Conservation (phyloP, 2,888 invertebrate genomes). For the Campoplex capitator region DNA sequence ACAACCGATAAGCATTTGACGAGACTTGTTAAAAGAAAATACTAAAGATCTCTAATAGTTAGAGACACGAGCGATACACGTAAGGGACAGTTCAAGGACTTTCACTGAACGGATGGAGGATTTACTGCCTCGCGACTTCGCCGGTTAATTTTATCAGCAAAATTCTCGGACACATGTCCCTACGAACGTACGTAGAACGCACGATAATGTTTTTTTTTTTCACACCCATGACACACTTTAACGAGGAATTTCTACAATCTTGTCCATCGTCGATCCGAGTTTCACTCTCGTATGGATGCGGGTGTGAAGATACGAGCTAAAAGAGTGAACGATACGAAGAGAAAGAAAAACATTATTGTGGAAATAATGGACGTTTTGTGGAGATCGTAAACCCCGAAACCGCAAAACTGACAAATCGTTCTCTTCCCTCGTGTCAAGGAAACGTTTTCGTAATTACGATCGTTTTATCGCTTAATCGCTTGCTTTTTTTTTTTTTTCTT, state of each 20-base stretch:
- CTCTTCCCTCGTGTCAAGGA: conserved; percentile 56
- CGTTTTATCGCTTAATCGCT: neutral
- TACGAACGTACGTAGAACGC: conserved; percentile 24
- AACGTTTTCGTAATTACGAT: conserved; percentile 44
- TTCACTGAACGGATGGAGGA: conserved; percentile 41
- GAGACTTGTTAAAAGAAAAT: conserved; percentile 32
- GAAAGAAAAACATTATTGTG: neutral
- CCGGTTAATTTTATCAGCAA: conserved; percentile 45
- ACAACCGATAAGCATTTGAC: conserved; percentile 28
- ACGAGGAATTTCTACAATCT: conserved; percentile 31
- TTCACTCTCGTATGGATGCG: conserved; percentile 67
- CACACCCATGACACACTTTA: conserved; percentile 60
- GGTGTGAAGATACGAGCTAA: conserved; percentile 32
- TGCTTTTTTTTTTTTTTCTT: neutral
- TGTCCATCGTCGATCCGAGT: conserved; percentile 55
- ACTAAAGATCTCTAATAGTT: conserved; percentile 16
- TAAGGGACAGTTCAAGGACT: conserved; percentile 64
- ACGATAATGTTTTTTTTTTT: conserved; percentile 18
- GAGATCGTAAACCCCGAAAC: conserved; percentile 55
- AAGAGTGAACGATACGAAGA: neutral
- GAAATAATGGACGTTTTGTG: neutral
- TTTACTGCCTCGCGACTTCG: conserved; percentile 48
- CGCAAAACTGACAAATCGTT: conserved; percentile 56
- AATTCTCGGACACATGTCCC: conserved; percentile 22
- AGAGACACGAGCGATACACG: conserved; percentile 52